phyloP scores from a whole-genome alignment of 2,113 vertebrate genomes.

The Columba janthina region DNA sequence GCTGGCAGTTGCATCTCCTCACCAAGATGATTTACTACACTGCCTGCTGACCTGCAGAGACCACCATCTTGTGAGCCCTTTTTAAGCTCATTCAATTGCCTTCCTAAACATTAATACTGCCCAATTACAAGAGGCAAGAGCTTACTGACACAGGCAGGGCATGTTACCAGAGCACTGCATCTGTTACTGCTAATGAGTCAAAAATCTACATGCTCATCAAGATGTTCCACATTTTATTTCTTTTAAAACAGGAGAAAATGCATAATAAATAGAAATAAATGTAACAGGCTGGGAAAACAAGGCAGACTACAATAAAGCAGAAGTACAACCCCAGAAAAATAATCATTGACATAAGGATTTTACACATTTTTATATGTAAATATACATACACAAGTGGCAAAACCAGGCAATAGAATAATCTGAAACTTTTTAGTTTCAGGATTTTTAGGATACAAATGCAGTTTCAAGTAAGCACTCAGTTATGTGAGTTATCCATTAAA shows the following conservation, averaged over 20 bases:
- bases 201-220: background rate
- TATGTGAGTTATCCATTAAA: background rate
- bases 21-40: background rate
- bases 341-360: background rate
- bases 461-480: background rate
- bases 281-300: background rate
- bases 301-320: background rate
- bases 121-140: background rate
- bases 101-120: background rate
- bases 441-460: background rate
- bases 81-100: background rate
- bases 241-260: background rate
- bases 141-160: background rate
- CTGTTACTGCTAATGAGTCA: background rate
- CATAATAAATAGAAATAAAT: background rate
- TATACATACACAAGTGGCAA: background rate
- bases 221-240: background rate
- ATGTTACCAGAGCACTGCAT: background rate
- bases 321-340: background rate
- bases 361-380: background rate
- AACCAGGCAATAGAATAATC: background rate
- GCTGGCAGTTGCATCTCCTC: background rate
- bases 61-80: conserved; percentile 38
- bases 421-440: background rate
- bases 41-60: background rate